These are phyloP conservation scores for Peromyscus eremicus DNA, from an alignment of 2,797 vertebrate species.

Conservation along the genomic window DNA sequence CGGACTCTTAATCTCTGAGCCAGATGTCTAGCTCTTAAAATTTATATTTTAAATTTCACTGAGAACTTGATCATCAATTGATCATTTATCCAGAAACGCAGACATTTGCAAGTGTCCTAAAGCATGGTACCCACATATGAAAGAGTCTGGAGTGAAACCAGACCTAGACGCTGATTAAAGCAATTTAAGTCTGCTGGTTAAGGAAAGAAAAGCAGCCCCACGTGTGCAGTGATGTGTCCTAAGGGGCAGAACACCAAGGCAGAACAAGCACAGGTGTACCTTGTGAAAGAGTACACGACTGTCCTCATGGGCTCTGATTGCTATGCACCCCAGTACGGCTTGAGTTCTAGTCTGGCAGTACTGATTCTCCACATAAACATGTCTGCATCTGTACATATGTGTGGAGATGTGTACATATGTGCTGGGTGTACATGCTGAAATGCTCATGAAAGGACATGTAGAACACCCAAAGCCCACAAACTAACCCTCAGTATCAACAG, in stretches of 20 bases:
- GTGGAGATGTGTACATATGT: too few species aligned
- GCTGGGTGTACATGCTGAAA: background rate
- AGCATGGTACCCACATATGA: background rate
- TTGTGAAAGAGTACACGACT: background rate
- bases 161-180: background rate
- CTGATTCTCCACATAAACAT: background rate
- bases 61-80: background rate
- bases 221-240: background rate
- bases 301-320: too few species aligned
- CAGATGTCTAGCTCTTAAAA: background rate
- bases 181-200: background rate
- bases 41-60: background rate
- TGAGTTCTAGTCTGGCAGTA: background rate
- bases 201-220: background rate
- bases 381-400: background rate
- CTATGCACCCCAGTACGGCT: rapidly evolving
- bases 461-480: background rate
- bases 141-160: background rate
- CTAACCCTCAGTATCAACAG: background rate
- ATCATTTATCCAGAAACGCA: background rate
- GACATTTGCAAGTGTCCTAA: background rate
- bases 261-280: background rate
- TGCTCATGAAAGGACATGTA: background rate
- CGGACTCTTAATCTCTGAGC: background rate
- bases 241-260: background rate